These are phyloP conservation scores for Butorides virescens DNA, from an alignment of 2,113 vertebrate genomes.

Conservation along the genomic window DNA sequence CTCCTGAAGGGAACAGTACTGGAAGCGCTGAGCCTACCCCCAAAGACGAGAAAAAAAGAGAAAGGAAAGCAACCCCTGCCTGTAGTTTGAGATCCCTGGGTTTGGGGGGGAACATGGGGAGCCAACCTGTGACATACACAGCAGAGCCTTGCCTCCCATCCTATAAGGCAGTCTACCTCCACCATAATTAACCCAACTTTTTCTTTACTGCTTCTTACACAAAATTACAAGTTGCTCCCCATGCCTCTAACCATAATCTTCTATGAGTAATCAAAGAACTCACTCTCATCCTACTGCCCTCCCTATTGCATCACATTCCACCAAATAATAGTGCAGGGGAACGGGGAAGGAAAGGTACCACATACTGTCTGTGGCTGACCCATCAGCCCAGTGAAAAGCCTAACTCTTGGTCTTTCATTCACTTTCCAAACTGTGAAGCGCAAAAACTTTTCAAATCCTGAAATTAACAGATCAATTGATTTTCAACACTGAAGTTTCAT, in stretches of 20 bases:
- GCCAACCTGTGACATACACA: not conserved
- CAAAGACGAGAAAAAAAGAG: not conserved
- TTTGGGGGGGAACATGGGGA: not conserved
- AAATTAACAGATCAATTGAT: not conserved
- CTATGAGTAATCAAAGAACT: not conserved
- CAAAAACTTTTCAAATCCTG: not conserved
- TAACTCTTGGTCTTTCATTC: not conserved
- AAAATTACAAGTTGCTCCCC: not conserved
- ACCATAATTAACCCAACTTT: not conserved
- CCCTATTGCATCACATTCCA: not conserved
- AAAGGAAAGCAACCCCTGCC: not conserved
- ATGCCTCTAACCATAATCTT: not conserved
- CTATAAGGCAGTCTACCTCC: not conserved
- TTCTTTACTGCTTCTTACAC: not conserved
- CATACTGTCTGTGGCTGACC: not conserved
- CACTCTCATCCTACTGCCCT: not conserved
- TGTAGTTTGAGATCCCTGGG: not conserved
- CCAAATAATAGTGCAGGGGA: not conserved
- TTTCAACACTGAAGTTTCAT: not conserved
- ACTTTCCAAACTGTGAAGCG: not conserved
- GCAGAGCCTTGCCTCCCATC: not conserved
- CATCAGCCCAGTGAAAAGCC: not conserved
- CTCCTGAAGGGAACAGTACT: not conserved
- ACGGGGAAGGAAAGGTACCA: not conserved
- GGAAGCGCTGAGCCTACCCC: not conserved